Percentiles rank a stretch among this genome's conserved stretches.
Conservation (phyloP, 2,888 invertebrate genomes). For the Synanthedon tipuliformis region DNA sequence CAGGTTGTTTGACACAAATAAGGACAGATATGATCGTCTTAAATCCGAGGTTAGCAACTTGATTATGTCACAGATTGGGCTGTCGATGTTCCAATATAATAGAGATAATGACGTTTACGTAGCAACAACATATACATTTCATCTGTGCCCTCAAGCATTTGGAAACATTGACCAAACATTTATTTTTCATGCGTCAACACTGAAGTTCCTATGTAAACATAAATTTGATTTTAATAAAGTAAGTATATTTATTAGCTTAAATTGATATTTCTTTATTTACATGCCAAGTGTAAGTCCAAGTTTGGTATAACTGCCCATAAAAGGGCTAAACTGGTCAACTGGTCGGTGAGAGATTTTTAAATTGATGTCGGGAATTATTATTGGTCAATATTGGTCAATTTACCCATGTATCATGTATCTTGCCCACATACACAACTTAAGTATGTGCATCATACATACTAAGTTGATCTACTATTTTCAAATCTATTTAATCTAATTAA, state of each 20-base stretch:
- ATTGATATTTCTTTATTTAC: too few relatives aligned
- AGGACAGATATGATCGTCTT: slow-evolving; percentile 45
- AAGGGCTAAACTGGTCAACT: too few relatives aligned
- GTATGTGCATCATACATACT: too few relatives aligned
- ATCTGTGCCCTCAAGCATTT: slow-evolving; percentile 74
- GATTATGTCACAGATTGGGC: slow-evolving; percentile 76
- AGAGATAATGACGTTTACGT: slow-evolving; percentile 69
- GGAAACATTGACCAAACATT: slow-evolving; percentile 72
- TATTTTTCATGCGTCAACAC: slow-evolving; percentile 72
- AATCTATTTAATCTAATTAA: too few relatives aligned
- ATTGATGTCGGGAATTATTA: too few relatives aligned
- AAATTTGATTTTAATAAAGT: slow-evolving; percentile 85
- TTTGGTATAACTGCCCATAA: too few relatives aligned
- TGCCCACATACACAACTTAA: too few relatives aligned
- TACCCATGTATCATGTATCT: too few relatives aligned
- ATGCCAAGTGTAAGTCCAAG: too few relatives aligned
- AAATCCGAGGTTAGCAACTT: slow-evolving; percentile 54
- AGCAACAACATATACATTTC: slow-evolving; percentile 75
- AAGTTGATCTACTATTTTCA: too few relatives aligned
- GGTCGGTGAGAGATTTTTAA: too few relatives aligned
- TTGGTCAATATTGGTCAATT: too few relatives aligned
- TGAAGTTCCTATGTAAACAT: slow-evolving; percentile 73
- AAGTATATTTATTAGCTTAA: slow-evolving; percentile 11
- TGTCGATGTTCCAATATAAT: slow-evolving; percentile 74
- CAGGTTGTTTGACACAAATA: slow-evolving; percentile 53